phyloP scores from a whole-genome alignment of 1,140 invertebrate genomes.

The Drosophila repletoides region DNA sequence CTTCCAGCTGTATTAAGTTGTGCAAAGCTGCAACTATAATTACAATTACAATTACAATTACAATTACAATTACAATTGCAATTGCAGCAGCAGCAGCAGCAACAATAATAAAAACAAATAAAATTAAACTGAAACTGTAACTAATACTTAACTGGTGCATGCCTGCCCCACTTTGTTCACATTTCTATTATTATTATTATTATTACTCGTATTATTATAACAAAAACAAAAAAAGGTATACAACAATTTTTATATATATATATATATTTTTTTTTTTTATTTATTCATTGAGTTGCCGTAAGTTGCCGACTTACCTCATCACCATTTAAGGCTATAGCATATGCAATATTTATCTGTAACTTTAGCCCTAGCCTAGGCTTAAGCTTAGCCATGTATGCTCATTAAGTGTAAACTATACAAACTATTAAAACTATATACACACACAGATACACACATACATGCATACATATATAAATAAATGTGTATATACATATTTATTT shows the following conservation, averaged over 20 bases:
- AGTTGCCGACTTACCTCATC: slow-evolving; percentile 68
- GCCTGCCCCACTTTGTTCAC: slow-evolving; percentile 63
- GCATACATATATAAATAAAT: neutral
- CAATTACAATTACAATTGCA: slow-evolving; percentile 1
- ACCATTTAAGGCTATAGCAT: slow-evolving; percentile 79
- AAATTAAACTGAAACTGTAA: slow-evolving; percentile 77
- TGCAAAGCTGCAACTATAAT: slow-evolving; percentile 5
- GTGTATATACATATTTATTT: too few species aligned
- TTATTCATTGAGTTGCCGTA: slow-evolving; percentile 47
- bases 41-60: slow-evolving; percentile 4
- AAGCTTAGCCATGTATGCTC: slow-evolving; percentile 43
- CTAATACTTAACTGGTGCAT: slow-evolving; percentile 62
- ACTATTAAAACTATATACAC: slow-evolving; percentile 4
- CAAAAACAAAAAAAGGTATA: too few species aligned
- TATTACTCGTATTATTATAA: slow-evolving; percentile 1
- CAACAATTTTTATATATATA: too few species aligned
- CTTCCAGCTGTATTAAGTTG: slow-evolving; percentile 6
- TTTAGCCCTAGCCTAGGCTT: slow-evolving; percentile 46
- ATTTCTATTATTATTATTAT: slow-evolving; percentile 27
- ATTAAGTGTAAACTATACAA: slow-evolving; percentile 19
- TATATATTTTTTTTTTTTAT: slow-evolving; percentile 58
- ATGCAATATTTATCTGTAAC: slow-evolving; percentile 70
- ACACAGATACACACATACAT: neutral
- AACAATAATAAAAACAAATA: slow-evolving; percentile 40
- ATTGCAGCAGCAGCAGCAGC: slow-evolving; percentile 6